Conservation (phyloP, 2,888 invertebrate genomes). For the Catotricha subobsoleta region DNA sequence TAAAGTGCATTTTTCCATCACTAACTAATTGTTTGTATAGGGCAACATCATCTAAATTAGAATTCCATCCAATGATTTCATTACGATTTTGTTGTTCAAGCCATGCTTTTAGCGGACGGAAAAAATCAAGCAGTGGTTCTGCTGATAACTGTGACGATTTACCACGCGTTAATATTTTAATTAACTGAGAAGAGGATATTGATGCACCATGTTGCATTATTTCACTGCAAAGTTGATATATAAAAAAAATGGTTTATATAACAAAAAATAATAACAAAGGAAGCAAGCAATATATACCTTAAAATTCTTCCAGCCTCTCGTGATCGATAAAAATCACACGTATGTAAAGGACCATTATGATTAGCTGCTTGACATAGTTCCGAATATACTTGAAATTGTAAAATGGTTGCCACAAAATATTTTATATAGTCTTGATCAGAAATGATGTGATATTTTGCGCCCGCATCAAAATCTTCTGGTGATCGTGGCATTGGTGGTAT, state of each 20-base stretch:
- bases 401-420: conserved; percentile 62
- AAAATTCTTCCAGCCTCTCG: conserved; percentile 59
- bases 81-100: conserved; percentile 55
- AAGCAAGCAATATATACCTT: conserved; percentile 33
- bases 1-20: neutral
- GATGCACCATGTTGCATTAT: conserved; percentile 50
- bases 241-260: neutral
- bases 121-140: conserved; percentile 61
- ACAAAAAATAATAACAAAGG: neutral
- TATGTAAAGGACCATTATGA: conserved; percentile 53
- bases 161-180: conserved; percentile 50
- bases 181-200: conserved; percentile 49
- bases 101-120: conserved; percentile 62
- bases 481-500: conserved; percentile 48
- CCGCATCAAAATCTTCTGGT: conserved; percentile 66
- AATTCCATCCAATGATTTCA: conserved; percentile 60
- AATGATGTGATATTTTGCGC: conserved; percentile 64
- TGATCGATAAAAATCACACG: conserved; percentile 65
- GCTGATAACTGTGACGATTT: conserved; percentile 55
- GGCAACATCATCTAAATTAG: conserved; percentile 45
- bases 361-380: conserved; percentile 56
- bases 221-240: conserved; percentile 32
- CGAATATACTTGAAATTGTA: conserved; percentile 75
- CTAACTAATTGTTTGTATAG: conserved; percentile 24
- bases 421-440: conserved; percentile 54